phyloP scores from a whole-genome alignment of 2,797 vertebrate species.

The Leontocebus nigricollis region DNA sequence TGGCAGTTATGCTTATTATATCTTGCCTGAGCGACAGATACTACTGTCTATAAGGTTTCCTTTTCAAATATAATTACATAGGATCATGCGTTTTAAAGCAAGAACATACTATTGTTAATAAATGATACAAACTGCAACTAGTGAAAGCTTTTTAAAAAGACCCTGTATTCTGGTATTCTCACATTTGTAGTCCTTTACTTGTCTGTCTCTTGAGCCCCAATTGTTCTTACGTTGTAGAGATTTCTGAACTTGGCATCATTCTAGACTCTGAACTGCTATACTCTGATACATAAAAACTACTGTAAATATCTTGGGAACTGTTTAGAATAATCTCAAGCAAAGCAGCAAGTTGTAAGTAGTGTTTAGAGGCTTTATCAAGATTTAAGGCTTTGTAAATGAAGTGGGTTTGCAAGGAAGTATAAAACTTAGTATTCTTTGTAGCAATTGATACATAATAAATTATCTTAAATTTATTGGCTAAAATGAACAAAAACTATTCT shows the following conservation, averaged over 20 bases:
- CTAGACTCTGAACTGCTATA: neutral
- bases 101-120: neutral
- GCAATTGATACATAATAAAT: neutral
- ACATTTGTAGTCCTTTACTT: neutral
- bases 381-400: neutral
- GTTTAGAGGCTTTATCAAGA: neutral
- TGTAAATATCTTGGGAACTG: neutral
- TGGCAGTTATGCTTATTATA: neutral
- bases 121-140: neutral
- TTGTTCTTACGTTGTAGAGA: neutral
- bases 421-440: neutral
- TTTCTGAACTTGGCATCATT: neutral
- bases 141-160: neutral
- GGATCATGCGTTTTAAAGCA: neutral
- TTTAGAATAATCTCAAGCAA: neutral
- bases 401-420: neutral
- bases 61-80: neutral
- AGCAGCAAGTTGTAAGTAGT: neutral
- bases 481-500: neutral
- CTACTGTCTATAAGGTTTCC: neutral
- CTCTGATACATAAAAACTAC: neutral
- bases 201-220: neutral
- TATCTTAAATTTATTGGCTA: neutral
- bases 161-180: neutral
- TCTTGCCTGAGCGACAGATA: neutral